A percentile compares a stretch with the other conserved stretches of the same genome.
Evolutionary conservation across 2,797 vertebrate species (phyloP).

Genomic region (Muscicapa comitata): DNA sequence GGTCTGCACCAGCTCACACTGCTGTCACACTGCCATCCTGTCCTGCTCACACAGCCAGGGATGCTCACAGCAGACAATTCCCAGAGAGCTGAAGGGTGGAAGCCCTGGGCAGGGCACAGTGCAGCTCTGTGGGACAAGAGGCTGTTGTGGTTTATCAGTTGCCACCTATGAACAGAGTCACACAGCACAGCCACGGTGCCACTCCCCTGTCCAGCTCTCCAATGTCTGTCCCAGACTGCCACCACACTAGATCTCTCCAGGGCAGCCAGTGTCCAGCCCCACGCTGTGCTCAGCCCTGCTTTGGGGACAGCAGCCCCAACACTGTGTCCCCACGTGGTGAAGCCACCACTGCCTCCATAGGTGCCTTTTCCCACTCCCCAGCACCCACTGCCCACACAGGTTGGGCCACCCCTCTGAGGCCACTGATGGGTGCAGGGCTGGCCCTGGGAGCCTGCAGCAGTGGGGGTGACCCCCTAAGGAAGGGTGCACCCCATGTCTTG

Average conservation of each 20-base stretch:
- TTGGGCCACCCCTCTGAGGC: background rate
- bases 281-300: background rate
- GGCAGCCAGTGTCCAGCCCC: background rate
- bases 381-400: background rate
- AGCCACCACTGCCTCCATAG: constrained; percentile 39
- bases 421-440: background rate
- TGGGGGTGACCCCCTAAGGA: background rate
- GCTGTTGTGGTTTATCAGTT: accelerated
- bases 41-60: background rate
- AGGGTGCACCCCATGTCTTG: background rate
- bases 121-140: accelerated
- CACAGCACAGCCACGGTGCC: accelerated
- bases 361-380: constrained; percentile 34
- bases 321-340: accelerated
- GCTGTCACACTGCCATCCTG: background rate
- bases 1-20: background rate
- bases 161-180: accelerated
- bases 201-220: background rate
- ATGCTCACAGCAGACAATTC: background rate
- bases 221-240: background rate
- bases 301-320: background rate
- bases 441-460: background rate
- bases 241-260: background rate
- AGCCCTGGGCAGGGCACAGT: accelerated
- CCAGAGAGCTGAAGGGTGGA: accelerated